These are phyloP conservation scores for Ostrea denselamellosa DNA, from an alignment of 1,140 invertebrate species.

Conservation along the genomic window DNA sequence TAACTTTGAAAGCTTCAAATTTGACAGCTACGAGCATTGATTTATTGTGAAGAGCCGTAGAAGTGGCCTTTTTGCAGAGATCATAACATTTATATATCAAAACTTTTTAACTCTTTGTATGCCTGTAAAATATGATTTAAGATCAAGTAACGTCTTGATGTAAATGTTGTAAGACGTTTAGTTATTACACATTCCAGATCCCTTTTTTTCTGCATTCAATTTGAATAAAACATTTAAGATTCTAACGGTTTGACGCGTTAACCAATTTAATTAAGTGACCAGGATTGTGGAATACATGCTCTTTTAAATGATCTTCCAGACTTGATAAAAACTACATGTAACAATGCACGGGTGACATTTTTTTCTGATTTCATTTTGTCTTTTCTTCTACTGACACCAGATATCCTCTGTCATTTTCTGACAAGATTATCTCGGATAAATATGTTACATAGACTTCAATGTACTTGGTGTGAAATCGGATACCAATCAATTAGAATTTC, in stretches of 20 bases:
- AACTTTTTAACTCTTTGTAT: constrained; percentile 17
- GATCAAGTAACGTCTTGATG: background rate
- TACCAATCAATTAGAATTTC: constrained; percentile 24
- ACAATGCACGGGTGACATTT: too few species aligned
- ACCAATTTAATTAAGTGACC: background rate
- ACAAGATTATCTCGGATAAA: constrained; percentile 36
- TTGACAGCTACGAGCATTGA: constrained; percentile 25
- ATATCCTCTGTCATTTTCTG: background rate
- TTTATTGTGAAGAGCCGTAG: constrained; percentile 13
- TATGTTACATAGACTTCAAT: constrained; percentile 30
- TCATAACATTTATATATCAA: constrained; percentile 18
- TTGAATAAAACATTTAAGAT: background rate
- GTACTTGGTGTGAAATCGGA: constrained; percentile 22
- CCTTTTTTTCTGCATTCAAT: background rate
- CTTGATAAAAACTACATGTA: background rate
- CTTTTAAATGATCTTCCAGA: background rate
- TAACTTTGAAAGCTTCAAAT: constrained; percentile 22
- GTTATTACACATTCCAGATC: background rate
- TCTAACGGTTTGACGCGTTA: background rate
- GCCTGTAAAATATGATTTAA: background rate
- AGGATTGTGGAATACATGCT: too few species aligned
- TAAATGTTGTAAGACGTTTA: background rate
- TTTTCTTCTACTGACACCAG: background rate
- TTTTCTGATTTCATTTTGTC: background rate
- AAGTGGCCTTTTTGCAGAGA: constrained; percentile 1